Evolutionary conservation across 2,797 vertebrate genomes (phyloP), one percentile per base, ranked within the genome.

Genomic region (Petrocephalus schoutedeni): DNA sequence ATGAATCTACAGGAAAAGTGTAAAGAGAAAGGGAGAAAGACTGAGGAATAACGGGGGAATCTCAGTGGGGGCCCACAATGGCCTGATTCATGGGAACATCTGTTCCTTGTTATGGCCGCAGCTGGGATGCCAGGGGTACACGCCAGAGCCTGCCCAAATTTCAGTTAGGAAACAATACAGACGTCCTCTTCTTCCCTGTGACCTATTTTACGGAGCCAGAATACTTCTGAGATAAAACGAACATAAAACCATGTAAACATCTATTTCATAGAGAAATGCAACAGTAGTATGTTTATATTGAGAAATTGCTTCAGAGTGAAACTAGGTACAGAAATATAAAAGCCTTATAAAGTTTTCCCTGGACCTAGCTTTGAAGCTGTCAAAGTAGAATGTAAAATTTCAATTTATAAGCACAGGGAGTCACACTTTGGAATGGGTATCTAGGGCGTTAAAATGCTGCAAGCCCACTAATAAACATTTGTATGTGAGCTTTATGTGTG

Each of bases 1-100:
- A 98, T 94, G 95, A 99, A 99, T 95, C 98, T 99, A 93, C 89
- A 89, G 93, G 67, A 82, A 41, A 45, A 45, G 74, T 84, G 59
- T 58, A 51, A 88, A 51, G 61, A 83, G 51, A 74, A 88, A 3
- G 85, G n/a, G 58, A 67, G 86, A 8, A 49, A 58, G 77, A 80
- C 85, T 85, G 87, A 67, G 14, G 7, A 77, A 61, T 56, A 64
- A 85, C 41, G 87, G 28, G 32, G 21, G 67, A 82, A 88, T 57
- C 5, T 10, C 87, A 89, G 87, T 86, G 89, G 58, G 87, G 94
- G 89, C 94, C 94, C 92, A 97, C 96, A 97, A 96, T 94, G 94
- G 94, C 92, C 93, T 95, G 95, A 96, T 96, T 97, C 95, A 96
- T 91, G 67, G 84, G 94, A 95, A 94, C 96, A 97, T 95, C 95